Base-by-base conservation (phyloP, 1,140 invertebrate species). In the Drosophila busckii region DNA sequence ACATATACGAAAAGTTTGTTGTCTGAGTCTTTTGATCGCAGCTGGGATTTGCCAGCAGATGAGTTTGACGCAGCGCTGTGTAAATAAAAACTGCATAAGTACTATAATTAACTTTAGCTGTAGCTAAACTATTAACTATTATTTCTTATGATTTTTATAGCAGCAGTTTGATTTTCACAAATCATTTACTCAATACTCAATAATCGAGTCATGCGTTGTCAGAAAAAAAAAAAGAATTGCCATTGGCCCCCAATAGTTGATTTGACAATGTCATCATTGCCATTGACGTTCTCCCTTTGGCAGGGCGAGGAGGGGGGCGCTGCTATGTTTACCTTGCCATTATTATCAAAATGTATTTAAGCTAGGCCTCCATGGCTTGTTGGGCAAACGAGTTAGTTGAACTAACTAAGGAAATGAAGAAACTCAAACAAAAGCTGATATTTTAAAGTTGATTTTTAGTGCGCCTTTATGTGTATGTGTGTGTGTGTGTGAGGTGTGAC, bases 211-310 rank as follows among this genome's bases (percentile, higher is more conserved):
- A 80, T 73, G 31, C 41, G 10, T 22, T 38, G 34, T 19, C 13
- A 10, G 0, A 17, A 23, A 12, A 26, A 23, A 28, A 41, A 54
- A 32, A 35, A 9, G n/a, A n/a, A n/a, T n/a, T n/a, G n/a, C n/a
- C n/a, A n/a, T n/a, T 80, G 64, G 56, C 71, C 71, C 80, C 73
- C 71, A 76, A 76, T 71, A 67, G 63, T 63, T 80, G 73, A 42
- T 67, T 63, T 80, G 73, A 42, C 52, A 55, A 35, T 58, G 67
- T 70, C 71, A 76, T 78, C 61, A 61, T 31, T 37, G 34, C 38
- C 44, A 40, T 60, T 48, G 45, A 31, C 7, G 32, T 60, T 50
- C 46, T 45, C 40, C 41, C 63, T 69, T 60, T 53, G 41, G 31
- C 55, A 34, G 15, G 29, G 12, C n/a, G n/a, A n/a, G n/a, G n/a